A percentile compares a stretch with the other conserved stretches of the same genome.
Evolutionary conservation across 2,113 vertebrate species (phyloP).

Genomic region (Dipodomys spectabilis): DNA sequence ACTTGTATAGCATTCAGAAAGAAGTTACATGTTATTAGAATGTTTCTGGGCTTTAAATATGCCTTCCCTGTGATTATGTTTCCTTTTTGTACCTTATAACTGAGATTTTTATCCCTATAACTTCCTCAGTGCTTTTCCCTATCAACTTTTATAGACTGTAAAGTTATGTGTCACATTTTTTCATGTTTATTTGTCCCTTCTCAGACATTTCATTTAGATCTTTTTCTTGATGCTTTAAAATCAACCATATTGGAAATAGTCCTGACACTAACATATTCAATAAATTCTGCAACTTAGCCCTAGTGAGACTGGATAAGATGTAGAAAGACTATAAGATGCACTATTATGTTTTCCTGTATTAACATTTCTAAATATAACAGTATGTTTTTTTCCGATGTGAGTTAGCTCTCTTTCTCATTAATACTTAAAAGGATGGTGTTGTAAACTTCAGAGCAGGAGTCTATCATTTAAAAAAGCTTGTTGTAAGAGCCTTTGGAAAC

Average conservation of each 20-base stretch:
- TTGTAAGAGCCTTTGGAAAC: slow-evolving; percentile 9
- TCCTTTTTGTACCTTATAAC: slow-evolving; percentile 49
- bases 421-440: slow-evolving; percentile 32
- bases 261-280: neutral
- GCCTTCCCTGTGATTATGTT: neutral
- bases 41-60: slow-evolving; percentile 32
- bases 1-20: slow-evolving; percentile 62
- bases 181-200: neutral
- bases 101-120: slow-evolving; percentile 17
- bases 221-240: slow-evolving; percentile 35
- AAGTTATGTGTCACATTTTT: neutral
- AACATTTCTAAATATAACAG: slow-evolving; percentile 43
- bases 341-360: neutral
- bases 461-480: neutral
- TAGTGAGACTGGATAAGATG: neutral
- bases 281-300: neutral
- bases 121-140: neutral
- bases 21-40: slow-evolving; percentile 12
- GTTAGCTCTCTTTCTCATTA: slow-evolving; percentile 37
- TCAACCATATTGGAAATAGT: slow-evolving; percentile 25
- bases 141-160: slow-evolving; percentile 18
- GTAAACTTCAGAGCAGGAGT: slow-evolving; percentile 17
- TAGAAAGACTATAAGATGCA: slow-evolving; percentile 7
- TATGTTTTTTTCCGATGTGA: neutral
- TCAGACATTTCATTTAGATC: neutral